Evolutionary conservation across 2,113 vertebrate species (phyloP).

Genomic region (Oplegnathus fasciatus): DNA sequence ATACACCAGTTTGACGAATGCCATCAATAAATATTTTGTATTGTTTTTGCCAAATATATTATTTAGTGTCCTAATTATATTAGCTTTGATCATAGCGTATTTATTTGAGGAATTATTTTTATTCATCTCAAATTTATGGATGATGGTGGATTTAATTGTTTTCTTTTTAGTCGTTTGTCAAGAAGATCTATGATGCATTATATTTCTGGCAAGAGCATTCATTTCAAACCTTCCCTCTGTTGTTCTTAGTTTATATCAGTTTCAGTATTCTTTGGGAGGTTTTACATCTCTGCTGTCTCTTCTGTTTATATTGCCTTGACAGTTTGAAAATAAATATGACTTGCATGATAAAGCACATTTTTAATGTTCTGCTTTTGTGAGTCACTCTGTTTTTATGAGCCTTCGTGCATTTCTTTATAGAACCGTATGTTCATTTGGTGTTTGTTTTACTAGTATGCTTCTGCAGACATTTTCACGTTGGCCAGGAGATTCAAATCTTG

Average conservation of each 20-base stretch:
- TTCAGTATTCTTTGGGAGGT: constrained; percentile 31
- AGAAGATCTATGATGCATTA: constrained; percentile 25
- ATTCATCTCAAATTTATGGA: constrained; percentile 19
- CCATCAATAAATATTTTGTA: constrained; percentile 47
- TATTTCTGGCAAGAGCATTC: constrained; percentile 15
- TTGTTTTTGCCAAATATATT: constrained; percentile 59
- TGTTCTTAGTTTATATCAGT: constrained; percentile 35
- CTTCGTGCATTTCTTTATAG: not conserved
- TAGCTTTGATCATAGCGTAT: constrained; percentile 42
- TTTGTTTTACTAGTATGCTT: constrained; percentile 15
- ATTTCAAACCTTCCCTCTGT: constrained; percentile 20
- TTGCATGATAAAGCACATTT: constrained; percentile 85
- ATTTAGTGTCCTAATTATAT: constrained; percentile 27
- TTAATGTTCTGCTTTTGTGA: constrained; percentile 52
- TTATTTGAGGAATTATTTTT: constrained; percentile 57
- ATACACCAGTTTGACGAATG: constrained; percentile 47
- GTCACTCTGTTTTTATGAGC: constrained; percentile 11
- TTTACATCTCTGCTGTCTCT: constrained; percentile 39
- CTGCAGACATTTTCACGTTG: not conserved
- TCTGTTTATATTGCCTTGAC: constrained; percentile 69
- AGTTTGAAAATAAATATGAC: constrained; percentile 88
- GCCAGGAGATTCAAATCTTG: not conserved
- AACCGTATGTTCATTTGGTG: not conserved
- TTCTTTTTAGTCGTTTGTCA: constrained; percentile 23
- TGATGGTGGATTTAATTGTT: constrained; percentile 29